Base-by-base conservation (phyloP, 2,797 vertebrate species). In the Otolemur crassicaudatus region DNA sequence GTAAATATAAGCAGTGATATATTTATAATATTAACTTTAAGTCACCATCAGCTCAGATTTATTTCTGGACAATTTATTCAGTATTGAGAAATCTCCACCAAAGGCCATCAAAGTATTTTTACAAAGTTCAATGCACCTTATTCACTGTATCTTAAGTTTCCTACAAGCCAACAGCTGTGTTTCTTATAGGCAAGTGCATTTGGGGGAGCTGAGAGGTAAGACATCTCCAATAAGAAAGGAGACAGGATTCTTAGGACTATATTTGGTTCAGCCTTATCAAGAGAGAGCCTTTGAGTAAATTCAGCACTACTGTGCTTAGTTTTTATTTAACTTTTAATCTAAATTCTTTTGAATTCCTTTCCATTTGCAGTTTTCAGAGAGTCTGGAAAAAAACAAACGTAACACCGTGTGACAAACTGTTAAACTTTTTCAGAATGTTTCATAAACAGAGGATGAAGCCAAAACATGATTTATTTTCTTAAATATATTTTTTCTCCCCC, bases 311-410 rank as follows among this genome's bases (percentile, higher is more conserved):
- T 56, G 97, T 98, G 95, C 98, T 97, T 91, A 97, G n/a, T 98
- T 93, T 96, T 90, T 69, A 93, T 75, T 85, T 11, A 60, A 95
- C 94, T 97, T 98, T 98, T 98, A 98, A 98, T 97, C 97, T 98
- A 98, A 98, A 98, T 98, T 98, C 98, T 98, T 99, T 98, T 98
- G 98, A 98, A 98, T 98, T 99, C 98, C 98, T 99, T 99, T 98
- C 98, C 98, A 98, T 98, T 98, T 98, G 98, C 97, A 98, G 98
- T 98, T 98, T 98, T 99, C 98, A 99, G 98, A 98, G 98, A 97
- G 98, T 99, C 98, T 99, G 98, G 98, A 99, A 99, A 98, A 98
- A 98, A 99, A 98, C 97, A 97, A 98, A 98, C 88, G 98, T 98
- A 97, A 98, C 91, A 98, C 98, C 98, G 98, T 98, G 98, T 98